phyloP scores from a whole-genome alignment of 2,888 invertebrate species.

The Plebejus argus region DNA sequence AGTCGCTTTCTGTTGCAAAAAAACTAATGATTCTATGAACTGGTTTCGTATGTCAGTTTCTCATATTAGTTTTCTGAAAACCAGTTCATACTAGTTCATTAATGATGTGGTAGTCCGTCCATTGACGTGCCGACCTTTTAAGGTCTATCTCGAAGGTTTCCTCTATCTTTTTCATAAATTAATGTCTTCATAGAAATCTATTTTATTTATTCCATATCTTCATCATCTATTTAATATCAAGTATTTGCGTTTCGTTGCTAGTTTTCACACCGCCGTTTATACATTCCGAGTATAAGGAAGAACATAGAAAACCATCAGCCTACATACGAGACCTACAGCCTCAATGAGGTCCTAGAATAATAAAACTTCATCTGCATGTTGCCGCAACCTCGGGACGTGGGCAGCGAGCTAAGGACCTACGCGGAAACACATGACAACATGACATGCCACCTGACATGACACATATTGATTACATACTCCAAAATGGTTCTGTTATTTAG shows the following conservation, averaged over 20 bases:
- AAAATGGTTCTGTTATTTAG: not conserved
- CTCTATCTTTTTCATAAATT: not conserved
- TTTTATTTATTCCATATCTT: not conserved
- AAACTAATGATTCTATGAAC: not conserved
- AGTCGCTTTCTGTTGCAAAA: not conserved
- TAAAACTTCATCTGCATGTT: constrained; percentile 57
- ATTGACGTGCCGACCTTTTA: not conserved
- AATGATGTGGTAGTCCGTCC: not conserved
- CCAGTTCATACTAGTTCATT: not conserved
- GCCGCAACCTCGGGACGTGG: constrained; percentile 72
- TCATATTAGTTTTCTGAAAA: not conserved
- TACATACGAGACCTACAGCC: constrained; percentile 40
- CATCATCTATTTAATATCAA: not conserved
- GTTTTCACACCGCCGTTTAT: constrained; percentile 18
- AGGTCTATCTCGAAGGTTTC: not conserved
- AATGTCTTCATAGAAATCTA: not conserved
- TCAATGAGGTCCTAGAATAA: constrained; percentile 61
- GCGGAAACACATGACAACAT: constrained; percentile 62
- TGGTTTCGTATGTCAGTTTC: not conserved
- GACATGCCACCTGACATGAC: constrained; percentile 51
- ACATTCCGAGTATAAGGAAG: constrained; percentile 40
- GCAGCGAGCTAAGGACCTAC: constrained; percentile 68
- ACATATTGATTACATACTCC: constrained; percentile 31
- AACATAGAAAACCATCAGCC: constrained; percentile 34
- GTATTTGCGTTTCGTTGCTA: not conserved